Percentiles rank a stretch among this genome's conserved stretches.
Conservation (phyloP, 2,888 invertebrate species). For the Tipula confusa region DNA sequence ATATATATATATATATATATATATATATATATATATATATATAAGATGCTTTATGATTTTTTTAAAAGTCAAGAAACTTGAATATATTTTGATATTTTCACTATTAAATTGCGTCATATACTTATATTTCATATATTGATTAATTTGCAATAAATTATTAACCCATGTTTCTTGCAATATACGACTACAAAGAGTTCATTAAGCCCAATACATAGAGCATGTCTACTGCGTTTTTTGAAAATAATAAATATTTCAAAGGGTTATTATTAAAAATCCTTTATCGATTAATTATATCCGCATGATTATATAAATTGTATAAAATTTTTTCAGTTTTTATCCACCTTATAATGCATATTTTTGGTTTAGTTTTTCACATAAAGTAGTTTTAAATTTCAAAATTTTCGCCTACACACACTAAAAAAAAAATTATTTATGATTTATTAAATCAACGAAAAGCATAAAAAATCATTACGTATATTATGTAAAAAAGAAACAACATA, state of each 20-base stretch:
- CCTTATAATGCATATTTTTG: not conserved
- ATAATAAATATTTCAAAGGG: not conserved
- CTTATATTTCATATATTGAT: not conserved
- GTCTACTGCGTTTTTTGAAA: not conserved
- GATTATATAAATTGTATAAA: not conserved
- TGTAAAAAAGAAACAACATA: not conserved
- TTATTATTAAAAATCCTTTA: not conserved
- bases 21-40: no score
- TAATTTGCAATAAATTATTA: not conserved
- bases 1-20: no score
- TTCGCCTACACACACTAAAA: not conserved
- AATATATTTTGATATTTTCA: not conserved
- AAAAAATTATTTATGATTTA: not conserved
- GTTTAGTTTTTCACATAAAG: not conserved
- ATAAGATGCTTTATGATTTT: not conserved
- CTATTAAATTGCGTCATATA: not conserved
- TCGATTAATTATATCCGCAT: conserved; percentile 8
- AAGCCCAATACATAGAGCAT: not conserved
- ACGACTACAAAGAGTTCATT: not conserved
- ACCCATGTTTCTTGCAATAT: not conserved
- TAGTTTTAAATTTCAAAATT: not conserved
- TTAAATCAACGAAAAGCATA: not conserved
- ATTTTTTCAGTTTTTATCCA: not conserved
- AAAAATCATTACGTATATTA: not conserved
- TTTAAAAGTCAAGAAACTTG: not conserved